phyloP scores from a whole-genome alignment of 2,797 vertebrate species.

The Peromyscus attwateri region DNA sequence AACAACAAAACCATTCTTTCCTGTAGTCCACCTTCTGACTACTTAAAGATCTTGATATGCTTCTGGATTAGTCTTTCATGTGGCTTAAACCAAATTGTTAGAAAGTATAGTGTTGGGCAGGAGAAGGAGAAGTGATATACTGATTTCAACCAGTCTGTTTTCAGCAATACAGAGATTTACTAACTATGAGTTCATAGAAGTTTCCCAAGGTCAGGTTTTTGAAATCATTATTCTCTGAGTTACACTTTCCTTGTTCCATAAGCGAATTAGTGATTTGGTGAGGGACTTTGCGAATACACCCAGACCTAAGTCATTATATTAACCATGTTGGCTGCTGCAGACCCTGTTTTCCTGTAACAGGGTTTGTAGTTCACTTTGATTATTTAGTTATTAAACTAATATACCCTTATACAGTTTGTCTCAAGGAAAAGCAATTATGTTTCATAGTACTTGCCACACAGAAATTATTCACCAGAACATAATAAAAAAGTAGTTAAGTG shows the following conservation, averaged over 20 bases:
- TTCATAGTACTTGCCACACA: conserved; percentile 1
- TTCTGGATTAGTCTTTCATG: not conserved
- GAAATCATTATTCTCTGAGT: not conserved
- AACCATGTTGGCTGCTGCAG: not conserved
- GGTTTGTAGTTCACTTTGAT: not conserved
- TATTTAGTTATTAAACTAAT: conserved; percentile 12
- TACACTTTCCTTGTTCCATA: not conserved
- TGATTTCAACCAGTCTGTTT: not conserved
- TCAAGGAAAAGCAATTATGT: conserved; percentile 30
- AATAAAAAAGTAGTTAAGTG: conserved; percentile 8
- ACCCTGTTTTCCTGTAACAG: not conserved
- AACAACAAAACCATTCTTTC: not conserved
- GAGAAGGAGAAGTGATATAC: not conserved
- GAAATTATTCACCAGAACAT: not conserved
- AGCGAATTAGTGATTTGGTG: not conserved
- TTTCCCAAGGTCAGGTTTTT: not conserved
- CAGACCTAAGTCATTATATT: not conserved
- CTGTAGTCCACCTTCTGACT: not conserved
- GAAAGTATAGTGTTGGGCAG: accelerated
- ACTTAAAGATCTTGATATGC: not conserved
- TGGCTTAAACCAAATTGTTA: not conserved
- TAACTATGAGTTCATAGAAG: not conserved
- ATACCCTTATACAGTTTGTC: not conserved
- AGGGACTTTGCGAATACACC: not conserved
- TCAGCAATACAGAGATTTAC: not conserved